phyloP scores from a whole-genome alignment of 2,797 vertebrate genomes.

The Anguilla marmorata region DNA sequence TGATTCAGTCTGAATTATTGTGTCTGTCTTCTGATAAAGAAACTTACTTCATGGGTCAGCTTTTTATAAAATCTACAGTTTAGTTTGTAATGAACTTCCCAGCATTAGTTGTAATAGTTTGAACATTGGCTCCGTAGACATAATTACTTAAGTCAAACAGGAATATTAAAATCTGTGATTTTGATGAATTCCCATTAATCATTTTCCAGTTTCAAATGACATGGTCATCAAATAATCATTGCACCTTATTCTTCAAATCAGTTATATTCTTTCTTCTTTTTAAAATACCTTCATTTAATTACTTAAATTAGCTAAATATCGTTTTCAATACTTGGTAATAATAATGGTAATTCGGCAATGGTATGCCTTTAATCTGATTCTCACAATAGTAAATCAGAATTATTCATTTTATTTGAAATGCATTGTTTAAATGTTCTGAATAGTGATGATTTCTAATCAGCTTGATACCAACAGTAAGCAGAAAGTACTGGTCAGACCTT shows the following conservation, averaged over 20 bases:
- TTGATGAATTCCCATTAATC: neutral
- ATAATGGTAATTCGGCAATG: neutral
- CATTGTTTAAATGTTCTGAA: slow-evolving; percentile 67
- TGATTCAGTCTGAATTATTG: neutral
- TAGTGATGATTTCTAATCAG: slow-evolving; percentile 52
- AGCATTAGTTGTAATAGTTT: neutral
- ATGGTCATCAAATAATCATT: neutral
- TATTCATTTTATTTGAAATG: slow-evolving; percentile 42
- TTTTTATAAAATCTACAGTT: neutral
- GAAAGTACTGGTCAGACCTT: slow-evolving; percentile 56
- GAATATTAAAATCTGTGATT: neutral
- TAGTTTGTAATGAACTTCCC: neutral
- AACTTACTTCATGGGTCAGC: neutral
- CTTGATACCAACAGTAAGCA: slow-evolving; percentile 54
- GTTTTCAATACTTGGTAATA: neutral
- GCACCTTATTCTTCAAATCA: neutral
- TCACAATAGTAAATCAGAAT: slow-evolving; percentile 10
- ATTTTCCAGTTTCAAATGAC: neutral
- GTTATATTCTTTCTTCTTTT: neutral
- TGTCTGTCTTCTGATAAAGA: neutral
- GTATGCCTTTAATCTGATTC: neutral
- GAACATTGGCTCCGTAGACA: neutral
- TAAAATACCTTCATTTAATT: neutral
- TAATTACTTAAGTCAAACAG: neutral
- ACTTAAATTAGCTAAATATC: neutral